Conservation (phyloP, 1,140 invertebrate genomes). For the Drosophila tsacasi region DNA sequence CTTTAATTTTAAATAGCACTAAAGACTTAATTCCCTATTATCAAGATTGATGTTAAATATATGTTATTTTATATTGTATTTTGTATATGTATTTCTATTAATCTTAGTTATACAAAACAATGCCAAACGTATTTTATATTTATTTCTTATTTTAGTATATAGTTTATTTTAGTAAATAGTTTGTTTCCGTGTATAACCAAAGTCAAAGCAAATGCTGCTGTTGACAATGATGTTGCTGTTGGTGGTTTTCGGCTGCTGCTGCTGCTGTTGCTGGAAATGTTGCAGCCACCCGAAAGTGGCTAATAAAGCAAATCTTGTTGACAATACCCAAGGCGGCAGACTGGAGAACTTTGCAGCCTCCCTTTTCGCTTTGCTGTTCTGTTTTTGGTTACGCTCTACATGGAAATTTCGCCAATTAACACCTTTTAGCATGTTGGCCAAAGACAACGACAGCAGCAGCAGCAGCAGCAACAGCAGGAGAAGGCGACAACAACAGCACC, state of each 20-base stretch:
- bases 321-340: conserved; percentile 70
- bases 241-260: conserved; percentile 28
- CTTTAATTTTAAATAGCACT: too few relatives aligned
- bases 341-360: conserved; percentile 40
- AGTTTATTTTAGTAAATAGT: neutral
- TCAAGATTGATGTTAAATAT: too few relatives aligned
- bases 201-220: conserved; percentile 46
- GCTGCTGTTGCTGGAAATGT: conserved; percentile 58
- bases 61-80: too few relatives aligned
- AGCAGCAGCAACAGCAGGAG: conserved; percentile 27
- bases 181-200: conserved; percentile 20
- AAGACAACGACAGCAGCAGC: conserved; percentile 69
- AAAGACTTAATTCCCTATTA: too few relatives aligned
- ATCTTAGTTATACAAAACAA: too few relatives aligned
- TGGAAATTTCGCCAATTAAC: conserved; percentile 85
- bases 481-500: conserved; percentile 46
- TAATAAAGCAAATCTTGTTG: conserved; percentile 85
- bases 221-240: conserved; percentile 33
- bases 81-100: too few relatives aligned
- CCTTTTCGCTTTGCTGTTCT: conserved; percentile 37
- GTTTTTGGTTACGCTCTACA: conserved; percentile 78
- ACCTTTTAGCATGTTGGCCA: conserved; percentile 84
- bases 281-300: conserved; percentile 84
- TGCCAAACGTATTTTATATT: too few relatives aligned
- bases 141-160: neutral